Percentiles rank a stretch among this genome's conserved stretches.
These are phyloP conservation scores for Apamea anceps DNA, from an alignment of 2,888 invertebrate species.

Conservation along the genomic window DNA sequence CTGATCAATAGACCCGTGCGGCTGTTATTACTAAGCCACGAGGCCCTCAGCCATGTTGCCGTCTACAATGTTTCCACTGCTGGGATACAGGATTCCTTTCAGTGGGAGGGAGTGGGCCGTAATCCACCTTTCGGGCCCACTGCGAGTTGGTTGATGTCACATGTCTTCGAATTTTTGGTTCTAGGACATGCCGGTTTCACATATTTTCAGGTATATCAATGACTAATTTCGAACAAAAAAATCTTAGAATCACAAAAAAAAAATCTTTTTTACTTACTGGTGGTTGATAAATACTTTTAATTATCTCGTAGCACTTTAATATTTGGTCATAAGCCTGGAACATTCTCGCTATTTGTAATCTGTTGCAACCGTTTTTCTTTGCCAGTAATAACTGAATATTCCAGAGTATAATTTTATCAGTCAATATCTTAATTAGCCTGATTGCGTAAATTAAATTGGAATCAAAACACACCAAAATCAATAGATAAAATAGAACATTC, in stretches of 20 bases:
- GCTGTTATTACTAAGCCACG: not conserved
- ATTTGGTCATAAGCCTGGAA: conserved; percentile 6
- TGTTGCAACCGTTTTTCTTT: not conserved
- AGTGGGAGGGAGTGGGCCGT: no score
- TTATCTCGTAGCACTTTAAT: conserved; percentile 20
- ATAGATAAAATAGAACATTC: conserved; percentile 3
- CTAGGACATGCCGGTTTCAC: no score
- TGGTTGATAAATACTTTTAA: not conserved
- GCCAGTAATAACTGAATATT: not conserved
- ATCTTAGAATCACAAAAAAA: not conserved
- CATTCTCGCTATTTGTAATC: not conserved
- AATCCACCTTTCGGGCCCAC: no score
- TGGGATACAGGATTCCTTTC: no score
- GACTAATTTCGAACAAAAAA: not conserved
- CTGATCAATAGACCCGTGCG: no score
- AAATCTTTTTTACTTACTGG: conserved; percentile 11
- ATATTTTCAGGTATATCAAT: not conserved
- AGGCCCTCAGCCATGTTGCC: no score
- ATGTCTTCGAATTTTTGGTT: no score
- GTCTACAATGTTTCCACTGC: no score
- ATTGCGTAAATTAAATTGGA: conserved; percentile 18
- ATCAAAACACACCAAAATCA: conserved; percentile 6
- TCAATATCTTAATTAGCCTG: conserved; percentile 18
- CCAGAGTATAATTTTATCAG: conserved; percentile 24
- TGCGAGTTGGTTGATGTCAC: no score